Conservation (phyloP, 2,888 invertebrate species). For the Agelastica alni region DNA sequence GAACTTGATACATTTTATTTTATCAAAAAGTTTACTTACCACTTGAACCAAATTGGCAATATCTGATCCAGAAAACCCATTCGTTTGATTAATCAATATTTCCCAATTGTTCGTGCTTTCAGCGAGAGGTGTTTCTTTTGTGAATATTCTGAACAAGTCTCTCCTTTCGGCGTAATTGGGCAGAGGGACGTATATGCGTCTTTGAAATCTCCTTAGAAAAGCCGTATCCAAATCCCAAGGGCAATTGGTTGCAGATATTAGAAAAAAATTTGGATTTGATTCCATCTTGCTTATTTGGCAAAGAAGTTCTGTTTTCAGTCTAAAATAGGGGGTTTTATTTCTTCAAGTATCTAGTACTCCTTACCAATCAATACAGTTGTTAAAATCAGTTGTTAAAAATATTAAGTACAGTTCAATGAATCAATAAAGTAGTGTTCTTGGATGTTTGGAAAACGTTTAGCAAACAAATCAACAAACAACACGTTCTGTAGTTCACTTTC, state of each 20-base stretch:
- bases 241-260: conserved; percentile 65
- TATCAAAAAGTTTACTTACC: conserved; percentile 8
- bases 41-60: conserved; percentile 56
- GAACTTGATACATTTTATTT: not conserved
- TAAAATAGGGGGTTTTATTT: no score
- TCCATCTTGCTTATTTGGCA: conserved; percentile 58
- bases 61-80: conserved; percentile 63
- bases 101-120: conserved; percentile 27
- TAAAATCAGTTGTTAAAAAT: no score
- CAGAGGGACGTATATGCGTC: conserved; percentile 61
- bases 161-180: conserved; percentile 52
- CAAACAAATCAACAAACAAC: no score
- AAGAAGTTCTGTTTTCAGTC: conserved; percentile 63
- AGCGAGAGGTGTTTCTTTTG: conserved; percentile 40
- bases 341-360: no score
- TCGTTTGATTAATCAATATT: conserved; percentile 54
- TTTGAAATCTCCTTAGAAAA: conserved; percentile 62
- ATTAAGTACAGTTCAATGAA: no score
- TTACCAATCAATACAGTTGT: no score
- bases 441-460: no score
- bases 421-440: no score
- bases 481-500: no score
- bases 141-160: conserved; percentile 47
- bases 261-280: conserved; percentile 48
- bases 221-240: conserved; percentile 67